Evolutionary conservation across 1,140 invertebrate species (phyloP).

Genomic region (Apis dorsata): DNA sequence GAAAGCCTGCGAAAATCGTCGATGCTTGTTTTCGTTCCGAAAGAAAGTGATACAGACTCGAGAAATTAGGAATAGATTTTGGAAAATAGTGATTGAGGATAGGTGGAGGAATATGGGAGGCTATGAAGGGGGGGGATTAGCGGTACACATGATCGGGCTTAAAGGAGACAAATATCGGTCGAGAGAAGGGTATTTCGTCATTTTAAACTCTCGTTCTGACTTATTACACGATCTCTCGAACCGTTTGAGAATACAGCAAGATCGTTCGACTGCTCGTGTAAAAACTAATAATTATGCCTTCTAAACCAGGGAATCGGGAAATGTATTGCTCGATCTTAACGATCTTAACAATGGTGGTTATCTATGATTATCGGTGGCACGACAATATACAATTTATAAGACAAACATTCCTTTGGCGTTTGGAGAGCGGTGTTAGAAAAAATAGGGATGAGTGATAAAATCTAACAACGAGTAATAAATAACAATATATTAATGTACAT

Average conservation of each 20-base stretch:
- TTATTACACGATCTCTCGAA: constrained; percentile 26
- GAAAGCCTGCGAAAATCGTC: constrained; percentile 49
- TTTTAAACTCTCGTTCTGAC: background rate
- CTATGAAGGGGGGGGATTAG: background rate
- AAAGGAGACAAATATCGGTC: background rate
- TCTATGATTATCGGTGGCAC: constrained; percentile 34
- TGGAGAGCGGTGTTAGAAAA: constrained; percentile 21
- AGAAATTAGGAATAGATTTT: background rate
- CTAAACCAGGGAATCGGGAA: constrained; percentile 24
- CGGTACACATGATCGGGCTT: background rate
- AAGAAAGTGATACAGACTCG: background rate
- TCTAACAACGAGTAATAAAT: constrained; percentile 41
- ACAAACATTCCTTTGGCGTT: constrained; percentile 35
- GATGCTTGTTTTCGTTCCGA: constrained; percentile 41
- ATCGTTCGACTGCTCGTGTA: constrained; percentile 37
- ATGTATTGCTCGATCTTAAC: constrained; percentile 1
- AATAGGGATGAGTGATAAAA: background rate
- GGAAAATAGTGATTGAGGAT: too few species aligned
- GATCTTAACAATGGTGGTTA: constrained; percentile 2
- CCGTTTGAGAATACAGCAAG: constrained; percentile 20
- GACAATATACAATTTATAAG: constrained; percentile 35
- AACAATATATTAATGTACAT: constrained; percentile 28
- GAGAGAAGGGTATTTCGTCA: background rate
- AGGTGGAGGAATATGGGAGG: background rate
- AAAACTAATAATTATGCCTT: constrained; percentile 10